Percentiles rank a stretch among this genome's conserved stretches.
Conservation (phyloP, 2,797 vertebrate genomes). For the Sphaeramia orbicularis region DNA sequence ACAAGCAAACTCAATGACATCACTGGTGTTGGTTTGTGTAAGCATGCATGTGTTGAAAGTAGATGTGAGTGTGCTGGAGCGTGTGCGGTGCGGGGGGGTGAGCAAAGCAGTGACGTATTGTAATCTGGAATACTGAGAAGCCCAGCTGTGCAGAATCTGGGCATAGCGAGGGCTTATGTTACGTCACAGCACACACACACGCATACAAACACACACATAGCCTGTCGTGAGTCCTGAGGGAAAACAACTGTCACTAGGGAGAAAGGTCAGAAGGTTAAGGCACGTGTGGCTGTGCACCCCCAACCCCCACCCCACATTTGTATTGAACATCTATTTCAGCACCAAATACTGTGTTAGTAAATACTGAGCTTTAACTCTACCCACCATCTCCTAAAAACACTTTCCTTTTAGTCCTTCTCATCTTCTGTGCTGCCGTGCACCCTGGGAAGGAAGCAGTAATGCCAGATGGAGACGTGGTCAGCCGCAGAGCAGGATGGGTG, state of each 20-base stretch:
- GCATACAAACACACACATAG: constrained; percentile 51
- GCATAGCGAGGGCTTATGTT: constrained; percentile 79
- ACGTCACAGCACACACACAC: constrained; percentile 66
- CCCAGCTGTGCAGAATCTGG: constrained; percentile 85
- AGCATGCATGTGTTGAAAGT: constrained; percentile 71
- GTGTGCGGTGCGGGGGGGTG: constrained; percentile 59
- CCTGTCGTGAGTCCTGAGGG: constrained; percentile 65
- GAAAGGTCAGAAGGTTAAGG: constrained; percentile 60
- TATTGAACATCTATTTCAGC: constrained; percentile 19
- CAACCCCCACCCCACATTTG: too few relatives aligned
- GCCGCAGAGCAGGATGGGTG: constrained; percentile 45
- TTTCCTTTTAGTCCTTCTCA: constrained; percentile 33
- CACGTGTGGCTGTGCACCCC: constrained; percentile 41
- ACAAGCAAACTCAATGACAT: constrained; percentile 70
- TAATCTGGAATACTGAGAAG: constrained; percentile 87
- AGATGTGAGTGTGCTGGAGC: constrained; percentile 71
- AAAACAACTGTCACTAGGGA: constrained; percentile 65
- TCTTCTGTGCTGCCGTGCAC: constrained; percentile 43
- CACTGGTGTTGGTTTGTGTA: constrained; percentile 72
- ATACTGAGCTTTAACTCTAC: constrained; percentile 39
- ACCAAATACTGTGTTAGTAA: constrained; percentile 22
- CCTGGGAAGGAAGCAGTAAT: constrained; percentile 56
- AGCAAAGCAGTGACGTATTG: constrained; percentile 77
- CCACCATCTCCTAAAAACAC: constrained; percentile 27
- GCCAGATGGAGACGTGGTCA: constrained; percentile 72